Evolutionary conservation across 2,888 invertebrate genomes (phyloP), one percentile per base, ranked within the genome.

Genomic region (Bembecia ichneumoniformis): DNA sequence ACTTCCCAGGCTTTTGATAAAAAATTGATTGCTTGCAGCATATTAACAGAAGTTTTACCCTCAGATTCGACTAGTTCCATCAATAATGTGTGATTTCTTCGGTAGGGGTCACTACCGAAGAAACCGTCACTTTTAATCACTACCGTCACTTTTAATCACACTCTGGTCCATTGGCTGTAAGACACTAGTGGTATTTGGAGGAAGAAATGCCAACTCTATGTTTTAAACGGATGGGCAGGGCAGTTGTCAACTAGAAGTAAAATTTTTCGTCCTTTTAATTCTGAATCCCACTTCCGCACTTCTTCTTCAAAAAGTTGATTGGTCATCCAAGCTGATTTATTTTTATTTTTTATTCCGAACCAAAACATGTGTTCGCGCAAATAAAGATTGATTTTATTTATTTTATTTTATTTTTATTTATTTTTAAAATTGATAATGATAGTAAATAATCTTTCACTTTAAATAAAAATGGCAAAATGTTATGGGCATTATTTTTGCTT

Each of bases 141-240:
- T n/a, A n/a, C n/a, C n/a, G 1, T 63, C 56, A 48, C 54, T 55
- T 62, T 61, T 58, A 57, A 63, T 62, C 34, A 63, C 56, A 47
- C 57, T 58, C 49, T 63, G 59, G 47, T 64, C 59, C 60, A 67
- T 60, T 49, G 64, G 63, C 44, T 66, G 64, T 44, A 65, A 59
- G 14, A 58, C 35, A 59, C 58, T 60, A 3, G 64, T 68, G 10
- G 60, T 60, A 54, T 64, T 66, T 49, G 65, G 43, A 44, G 69
- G 68, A 15, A 70, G 50, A 63, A 68, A 71, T 53, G 61, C 63
- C 4, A 68, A 54, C 54, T 61, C 58, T 50, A 68, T 60, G 55
- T 60, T 64, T 55, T 43, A 51, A 51, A 62, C 3, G 60, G 59
- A 54, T 63, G 65, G 16, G 62, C 64, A 35, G 64, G 52, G 45